These are phyloP conservation scores for Hemicordylus capensis DNA, from an alignment of 2,113 vertebrate species.

Conservation along the genomic window DNA sequence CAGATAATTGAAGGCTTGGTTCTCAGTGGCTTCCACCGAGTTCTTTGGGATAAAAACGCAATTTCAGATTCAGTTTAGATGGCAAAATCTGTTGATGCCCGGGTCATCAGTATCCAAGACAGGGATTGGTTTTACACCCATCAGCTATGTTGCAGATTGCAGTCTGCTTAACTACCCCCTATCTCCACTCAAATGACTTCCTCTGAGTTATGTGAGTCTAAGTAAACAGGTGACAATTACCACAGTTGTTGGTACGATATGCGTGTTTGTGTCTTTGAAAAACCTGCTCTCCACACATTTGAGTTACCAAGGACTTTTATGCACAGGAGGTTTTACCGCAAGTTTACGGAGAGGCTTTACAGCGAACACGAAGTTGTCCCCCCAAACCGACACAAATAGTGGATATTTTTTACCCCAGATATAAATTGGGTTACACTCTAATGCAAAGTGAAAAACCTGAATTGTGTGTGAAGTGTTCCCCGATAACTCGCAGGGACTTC, in stretches of 20 bases:
- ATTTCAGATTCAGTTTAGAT: background rate
- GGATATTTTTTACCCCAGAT: too few species aligned
- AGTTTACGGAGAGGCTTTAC: too few species aligned
- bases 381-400: too few species aligned
- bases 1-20: background rate
- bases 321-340: too few species aligned
- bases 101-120: background rate
- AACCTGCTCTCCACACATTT: background rate
- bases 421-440: too few species aligned
- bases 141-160: background rate
- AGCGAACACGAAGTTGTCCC: too few species aligned
- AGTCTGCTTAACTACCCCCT: background rate
- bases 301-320: too few species aligned
- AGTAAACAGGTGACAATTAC: background rate
- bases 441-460: too few species aligned
- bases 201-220: background rate
- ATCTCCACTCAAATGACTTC: background rate
- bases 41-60: background rate
- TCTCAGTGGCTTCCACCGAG: background rate
- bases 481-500: too few species aligned
- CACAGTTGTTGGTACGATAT: background rate
- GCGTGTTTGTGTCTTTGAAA: too few species aligned
- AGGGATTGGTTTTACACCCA: background rate
- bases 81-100: background rate
- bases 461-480: too few species aligned